Conservation (phyloP, 30 jellyfish, hydroid and myxozoan species). For the Pelagia noctiluca region DNA sequence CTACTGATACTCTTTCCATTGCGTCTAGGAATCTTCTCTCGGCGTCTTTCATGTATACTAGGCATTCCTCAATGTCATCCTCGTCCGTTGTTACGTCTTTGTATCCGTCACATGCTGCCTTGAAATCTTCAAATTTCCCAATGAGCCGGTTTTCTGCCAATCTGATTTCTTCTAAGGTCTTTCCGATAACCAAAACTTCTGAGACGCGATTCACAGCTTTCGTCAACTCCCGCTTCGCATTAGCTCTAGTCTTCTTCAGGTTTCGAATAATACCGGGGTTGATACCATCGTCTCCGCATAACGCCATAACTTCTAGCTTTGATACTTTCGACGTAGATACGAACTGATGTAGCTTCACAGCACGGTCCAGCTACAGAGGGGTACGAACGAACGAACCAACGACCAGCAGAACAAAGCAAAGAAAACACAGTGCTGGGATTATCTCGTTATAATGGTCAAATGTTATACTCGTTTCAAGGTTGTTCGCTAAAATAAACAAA, state of each 20-base stretch:
- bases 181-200: slow-evolving; percentile 31
- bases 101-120: slow-evolving; percentile 23
- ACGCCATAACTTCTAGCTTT: slow-evolving; percentile 27
- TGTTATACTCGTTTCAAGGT: neutral
- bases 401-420: neutral
- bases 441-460: too few species aligned
- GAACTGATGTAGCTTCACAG: slow-evolving; percentile 38
- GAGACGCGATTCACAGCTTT: slow-evolving; percentile 41
- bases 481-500: neutral
- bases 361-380: neutral
- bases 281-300: slow-evolving; percentile 17
- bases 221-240: slow-evolving; percentile 39
- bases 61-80: slow-evolving; percentile 31
- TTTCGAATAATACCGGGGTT: slow-evolving; percentile 10
- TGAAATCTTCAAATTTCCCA: slow-evolving; percentile 28
- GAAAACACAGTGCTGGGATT: neutral
- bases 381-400: neutral
- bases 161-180: slow-evolving; percentile 27
- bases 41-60: slow-evolving; percentile 26
- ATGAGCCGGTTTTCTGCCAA: slow-evolving; percentile 37
- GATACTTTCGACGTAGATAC: slow-evolving; percentile 1
- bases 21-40: slow-evolving; percentile 39
- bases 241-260: slow-evolving; percentile 39
- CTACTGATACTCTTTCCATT: neutral
- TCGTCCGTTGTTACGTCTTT: slow-evolving; percentile 7